Evolutionary conservation across 2,797 vertebrate genomes (phyloP).

Genomic region (Picus viridis): DNA sequence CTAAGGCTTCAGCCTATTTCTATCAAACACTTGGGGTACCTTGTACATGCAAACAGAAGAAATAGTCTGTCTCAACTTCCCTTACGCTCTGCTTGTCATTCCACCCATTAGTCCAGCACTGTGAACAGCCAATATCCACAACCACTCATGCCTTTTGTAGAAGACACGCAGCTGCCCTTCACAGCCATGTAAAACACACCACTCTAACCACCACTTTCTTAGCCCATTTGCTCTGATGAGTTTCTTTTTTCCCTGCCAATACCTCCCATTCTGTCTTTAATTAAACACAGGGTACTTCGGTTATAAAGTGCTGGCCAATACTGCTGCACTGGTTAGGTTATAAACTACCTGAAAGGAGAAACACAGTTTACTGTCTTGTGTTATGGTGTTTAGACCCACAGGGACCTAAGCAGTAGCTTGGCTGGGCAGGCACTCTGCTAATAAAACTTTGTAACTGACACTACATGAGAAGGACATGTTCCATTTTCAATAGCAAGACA

Average conservation of each 20-base stretch:
- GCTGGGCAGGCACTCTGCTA: not conserved
- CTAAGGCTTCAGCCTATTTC: not conserved
- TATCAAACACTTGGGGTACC: not conserved
- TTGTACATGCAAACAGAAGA: not conserved
- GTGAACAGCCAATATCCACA: not conserved
- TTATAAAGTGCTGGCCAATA: not conserved
- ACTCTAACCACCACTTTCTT: not conserved
- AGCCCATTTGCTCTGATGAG: not conserved
- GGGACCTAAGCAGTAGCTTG: not conserved
- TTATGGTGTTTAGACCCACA: accelerated
- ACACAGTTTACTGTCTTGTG: not conserved
- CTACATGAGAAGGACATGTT: not conserved
- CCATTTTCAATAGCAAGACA: not conserved
- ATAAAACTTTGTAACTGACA: not conserved
- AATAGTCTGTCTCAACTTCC: not conserved
- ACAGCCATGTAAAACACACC: not conserved
- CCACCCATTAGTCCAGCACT: not conserved
- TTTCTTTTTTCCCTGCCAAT: not conserved
- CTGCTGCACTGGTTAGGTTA: not conserved
- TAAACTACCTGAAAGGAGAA: not conserved
- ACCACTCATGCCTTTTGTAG: not conserved
- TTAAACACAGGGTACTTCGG: not conserved
- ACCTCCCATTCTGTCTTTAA: not conserved
- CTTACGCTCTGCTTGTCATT: not conserved
- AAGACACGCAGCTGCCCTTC: not conserved